Base-by-base conservation (phyloP, 2,888 invertebrate species). In the Galeopsomyia nigrocyanea region DNA sequence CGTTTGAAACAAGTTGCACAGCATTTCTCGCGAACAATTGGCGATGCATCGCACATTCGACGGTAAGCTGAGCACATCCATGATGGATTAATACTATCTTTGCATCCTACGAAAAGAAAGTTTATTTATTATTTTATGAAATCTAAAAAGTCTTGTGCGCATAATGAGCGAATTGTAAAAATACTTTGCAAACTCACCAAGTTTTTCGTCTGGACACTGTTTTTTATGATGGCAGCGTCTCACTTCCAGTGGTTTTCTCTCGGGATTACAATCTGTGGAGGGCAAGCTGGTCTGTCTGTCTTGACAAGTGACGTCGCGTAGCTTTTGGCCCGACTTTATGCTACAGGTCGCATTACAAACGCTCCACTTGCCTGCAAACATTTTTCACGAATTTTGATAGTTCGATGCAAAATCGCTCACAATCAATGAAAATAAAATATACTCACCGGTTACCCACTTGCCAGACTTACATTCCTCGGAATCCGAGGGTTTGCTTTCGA, bases 281-380 rank as follows among this genome's bases (percentile, higher is more conserved):
- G 77, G 61, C 58, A 78, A 77, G 68, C 82, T 80, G 21, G 80
- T 83, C 67, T 78, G 75, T 73, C 82, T 80, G 75, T 84, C 82
- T 50, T 79, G 81, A 74, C 84, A 84, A 55, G 78, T 78, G 26
- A 84, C 81, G 47, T 81, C 79, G 7, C 84, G 80, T 10, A 71
- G 79, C 68, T 84, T 84, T 50, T 82, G 69, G 13, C 84, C 84
- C 55, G 77, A 76, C 69, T 81, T 84, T 21, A 74, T 60, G 21
- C 75, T 68, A 51, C 84, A 84, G n/a, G 81, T 84, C 46, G 84
- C 83, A 68, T 84, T 83, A 74, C 84, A 84, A 7, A 79, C 69
- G 46, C 80, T 80, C 84, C 84, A 84, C 73, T 80, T 83, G 50
- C 82, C 84, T 84, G 75, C 31, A 55, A 14, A 17, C 1, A 47